Percentiles rank a stretch among this genome's conserved stretches.
Evolutionary conservation across 2,113 vertebrate species (phyloP).

Genomic region (Poicephalus gulielmi): DNA sequence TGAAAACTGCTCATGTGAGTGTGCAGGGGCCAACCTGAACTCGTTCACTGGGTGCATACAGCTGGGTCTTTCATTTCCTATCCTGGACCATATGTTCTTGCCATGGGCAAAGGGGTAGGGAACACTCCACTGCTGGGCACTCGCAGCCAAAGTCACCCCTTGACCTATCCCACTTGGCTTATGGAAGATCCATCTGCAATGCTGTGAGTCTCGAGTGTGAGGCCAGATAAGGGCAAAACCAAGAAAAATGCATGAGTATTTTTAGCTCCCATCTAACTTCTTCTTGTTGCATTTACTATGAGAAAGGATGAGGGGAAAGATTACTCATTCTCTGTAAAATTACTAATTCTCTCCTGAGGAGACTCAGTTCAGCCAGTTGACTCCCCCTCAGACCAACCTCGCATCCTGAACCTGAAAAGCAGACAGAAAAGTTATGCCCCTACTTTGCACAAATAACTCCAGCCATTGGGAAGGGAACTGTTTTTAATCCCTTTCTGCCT

Average conservation of each 20-base stretch:
- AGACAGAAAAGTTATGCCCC: not conserved
- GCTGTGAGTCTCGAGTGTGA: not conserved
- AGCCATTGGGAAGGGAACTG: not conserved
- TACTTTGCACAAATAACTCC: not conserved
- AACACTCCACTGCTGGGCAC: not conserved
- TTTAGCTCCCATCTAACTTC: not conserved
- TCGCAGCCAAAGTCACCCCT: not conserved
- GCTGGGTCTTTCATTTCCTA: not conserved
- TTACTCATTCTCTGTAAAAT: not conserved
- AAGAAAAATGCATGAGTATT: not conserved
- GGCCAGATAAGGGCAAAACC: not conserved
- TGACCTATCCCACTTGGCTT: not conserved
- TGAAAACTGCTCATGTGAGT: not conserved
- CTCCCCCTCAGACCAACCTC: not conserved
- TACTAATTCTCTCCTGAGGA: not conserved
- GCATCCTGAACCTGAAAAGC: not conserved
- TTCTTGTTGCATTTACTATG: not conserved
- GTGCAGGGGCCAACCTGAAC: not conserved
- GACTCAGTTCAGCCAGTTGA: not conserved
- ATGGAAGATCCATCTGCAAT: not conserved
- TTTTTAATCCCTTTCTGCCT: not conserved
- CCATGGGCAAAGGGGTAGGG: not conserved
- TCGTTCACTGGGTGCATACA: rapidly evolving
- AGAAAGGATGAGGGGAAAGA: not conserved
- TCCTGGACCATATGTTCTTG: rapidly evolving